phyloP scores from a whole-genome alignment of 1,140 invertebrate species.

The Tetramorium parvispinum region DNA sequence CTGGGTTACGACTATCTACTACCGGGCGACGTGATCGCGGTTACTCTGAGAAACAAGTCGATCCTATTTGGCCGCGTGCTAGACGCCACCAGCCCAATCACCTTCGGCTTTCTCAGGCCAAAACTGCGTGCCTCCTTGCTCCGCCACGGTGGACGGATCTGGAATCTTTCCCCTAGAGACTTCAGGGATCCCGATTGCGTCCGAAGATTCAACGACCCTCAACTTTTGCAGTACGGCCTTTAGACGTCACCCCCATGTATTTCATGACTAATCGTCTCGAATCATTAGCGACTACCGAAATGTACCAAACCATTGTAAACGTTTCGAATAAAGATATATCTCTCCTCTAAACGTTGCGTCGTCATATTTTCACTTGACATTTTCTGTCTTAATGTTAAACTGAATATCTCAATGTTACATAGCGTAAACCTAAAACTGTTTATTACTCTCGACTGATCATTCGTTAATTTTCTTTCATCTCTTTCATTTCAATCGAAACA shows the following conservation, averaged over 20 bases:
- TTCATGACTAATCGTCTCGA: constrained; percentile 30
- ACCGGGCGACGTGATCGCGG: constrained; percentile 63
- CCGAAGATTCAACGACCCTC: constrained; percentile 10
- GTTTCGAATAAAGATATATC: constrained; percentile 33
- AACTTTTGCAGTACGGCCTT: background rate
- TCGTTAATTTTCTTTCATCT: background rate
- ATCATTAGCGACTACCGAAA: constrained; percentile 22
- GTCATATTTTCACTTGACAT: background rate
- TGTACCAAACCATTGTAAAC: constrained; percentile 23
- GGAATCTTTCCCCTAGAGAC: constrained; percentile 47
- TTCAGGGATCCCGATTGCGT: constrained; percentile 29
- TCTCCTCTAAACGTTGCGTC: background rate
- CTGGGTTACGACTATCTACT: constrained; percentile 38
- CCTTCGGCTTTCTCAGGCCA: constrained; percentile 50
- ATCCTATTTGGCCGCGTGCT: constrained; percentile 52
- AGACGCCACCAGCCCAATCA: constrained; percentile 57
- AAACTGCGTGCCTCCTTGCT: background rate
- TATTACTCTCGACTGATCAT: background rate
- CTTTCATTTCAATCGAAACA: background rate
- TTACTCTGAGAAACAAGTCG: constrained; percentile 49
- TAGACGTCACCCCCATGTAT: background rate
- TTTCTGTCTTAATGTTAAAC: background rate
- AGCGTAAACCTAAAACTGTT: background rate
- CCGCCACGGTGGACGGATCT: constrained; percentile 8
- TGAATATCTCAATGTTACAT: background rate